Evolutionary conservation across 2,797 vertebrate species (phyloP), one percentile per base, ranked within the genome.

Genomic region (Parambassis ranga): DNA sequence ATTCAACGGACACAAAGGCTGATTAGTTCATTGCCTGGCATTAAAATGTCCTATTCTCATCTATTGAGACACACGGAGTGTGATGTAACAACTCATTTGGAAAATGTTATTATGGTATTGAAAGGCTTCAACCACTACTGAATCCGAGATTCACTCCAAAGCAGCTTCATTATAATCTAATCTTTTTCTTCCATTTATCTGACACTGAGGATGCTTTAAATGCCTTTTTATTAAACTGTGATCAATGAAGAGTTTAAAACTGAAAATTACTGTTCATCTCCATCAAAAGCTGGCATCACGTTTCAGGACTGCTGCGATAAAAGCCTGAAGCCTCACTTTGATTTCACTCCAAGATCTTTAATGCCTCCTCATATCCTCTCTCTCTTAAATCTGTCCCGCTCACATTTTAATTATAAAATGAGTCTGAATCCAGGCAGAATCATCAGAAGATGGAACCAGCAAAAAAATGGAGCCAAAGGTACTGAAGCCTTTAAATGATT

Each of bases 1-100:
- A 33, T 74, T 65, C 36, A 53, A 37, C 39, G 43, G 27, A 38
- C 22, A 55, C 60, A 61, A 23, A 48, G 28, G 35, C 18, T 52
- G 42, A 62, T 57, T 57, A 33, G 55, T 44, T 59, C 24, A 18
- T 22, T 35, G 39, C 9, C 30, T 35, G 4, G 11, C 16, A 65
- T 56, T 31, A 27, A 73, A 62, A 46, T 31, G 13, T 23, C 27
- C 42, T 28, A 7, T 32, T 23, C 18, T 52, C 13, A 8, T 55
- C 66, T 38, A n/a, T 51, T 13, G 27, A 48, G 10, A 52, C 37
- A 36, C 39, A 19, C 10, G 35, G 36, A 18, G 10, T 18, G 14
- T 44, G 32, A 58, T 26, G 53, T 15, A 38, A 67, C 14, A 6
- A 23, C 26, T 39, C 1, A 6, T 48, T 48, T 10, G 26, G 23